Base-by-base conservation (phyloP, 1,140 invertebrate genomes). In the Eubasilissa regina region DNA sequence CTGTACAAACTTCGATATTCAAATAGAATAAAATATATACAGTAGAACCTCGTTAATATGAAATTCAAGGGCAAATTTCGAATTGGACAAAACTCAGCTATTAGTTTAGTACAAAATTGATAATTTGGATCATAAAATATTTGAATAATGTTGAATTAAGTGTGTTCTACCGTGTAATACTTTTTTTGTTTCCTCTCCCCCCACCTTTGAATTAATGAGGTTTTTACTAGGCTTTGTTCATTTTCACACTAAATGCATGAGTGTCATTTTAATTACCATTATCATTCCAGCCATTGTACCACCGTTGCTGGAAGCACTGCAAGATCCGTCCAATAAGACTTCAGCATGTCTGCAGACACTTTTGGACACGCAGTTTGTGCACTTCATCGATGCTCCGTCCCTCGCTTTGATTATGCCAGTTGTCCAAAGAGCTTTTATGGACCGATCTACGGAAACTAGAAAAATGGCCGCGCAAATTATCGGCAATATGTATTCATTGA, bases 401-500 rank as follows among this genome's bases (percentile, higher is more conserved):
- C 90, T 99, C 4, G 98, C 99, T 77, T 90, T 99, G 13, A 99
- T 99, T 81, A 99, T 99, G 98, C 98, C 98, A 0, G 98, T 99
- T 0, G 97, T 99, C 17, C 95, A 99, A 87, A 89, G 98, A 83
- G 98, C 98, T 8, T 99, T 99, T 87, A 94, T 97, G 89, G 98
- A 99, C 89, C 91, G 98, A 70, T 97, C 97, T 8, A 99, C 97
- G 0, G 98, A 99, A 89, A 99, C 97, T 0, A 91, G 98, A 84
- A 98, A 99, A 91, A 99, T 99, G 97, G 97, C 98, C 21, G 97
- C 97, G n/a, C 95, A 97, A 89, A 99, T 99, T 85, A 99, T 99
- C 84, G 98, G 98, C 56, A 99, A 99, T 87, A 99, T 99, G 97
- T 99, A 99, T 89, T 99, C 97, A 0, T 90, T 99, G 10, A 99